Conservation (phyloP, 2,113 vertebrate genomes). For the Cricetomys ansorgei region DNA sequence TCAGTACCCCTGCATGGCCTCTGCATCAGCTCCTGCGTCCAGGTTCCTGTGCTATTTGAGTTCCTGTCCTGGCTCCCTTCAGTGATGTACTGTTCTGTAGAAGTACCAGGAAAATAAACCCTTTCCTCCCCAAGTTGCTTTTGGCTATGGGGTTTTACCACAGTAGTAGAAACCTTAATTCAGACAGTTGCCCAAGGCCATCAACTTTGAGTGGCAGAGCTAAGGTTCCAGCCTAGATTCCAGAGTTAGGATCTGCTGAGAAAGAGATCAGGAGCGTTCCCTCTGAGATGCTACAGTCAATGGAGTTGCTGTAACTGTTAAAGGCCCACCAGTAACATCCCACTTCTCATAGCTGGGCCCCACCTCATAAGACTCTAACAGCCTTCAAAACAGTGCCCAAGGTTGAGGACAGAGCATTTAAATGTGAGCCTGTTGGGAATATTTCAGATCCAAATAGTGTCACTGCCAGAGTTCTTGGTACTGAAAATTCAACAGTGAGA, state of each 20-base stretch:
- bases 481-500: not conserved
- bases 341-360: not conserved
- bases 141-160: not conserved
- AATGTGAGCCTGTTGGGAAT: not conserved
- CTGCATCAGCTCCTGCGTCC: not conserved
- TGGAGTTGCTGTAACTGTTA: no score
- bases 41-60: not conserved
- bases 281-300: not conserved
- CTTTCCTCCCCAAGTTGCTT: not conserved
- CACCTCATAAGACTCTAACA: not conserved
- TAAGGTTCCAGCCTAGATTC: not conserved
- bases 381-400: not conserved
- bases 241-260: not conserved
- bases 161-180: not conserved
- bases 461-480: not conserved
- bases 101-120: not conserved
- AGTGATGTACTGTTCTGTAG: not conserved
- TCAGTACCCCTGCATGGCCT: not conserved
- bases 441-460: not conserved
- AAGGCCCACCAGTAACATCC: not conserved
- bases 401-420: not conserved
- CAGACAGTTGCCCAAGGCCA: not conserved
- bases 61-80: not conserved
- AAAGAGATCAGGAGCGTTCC: not conserved
- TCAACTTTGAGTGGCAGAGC: not conserved